phyloP scores from a whole-genome alignment of 2,797 vertebrate species.

The Lophotriccus pileatus region DNA sequence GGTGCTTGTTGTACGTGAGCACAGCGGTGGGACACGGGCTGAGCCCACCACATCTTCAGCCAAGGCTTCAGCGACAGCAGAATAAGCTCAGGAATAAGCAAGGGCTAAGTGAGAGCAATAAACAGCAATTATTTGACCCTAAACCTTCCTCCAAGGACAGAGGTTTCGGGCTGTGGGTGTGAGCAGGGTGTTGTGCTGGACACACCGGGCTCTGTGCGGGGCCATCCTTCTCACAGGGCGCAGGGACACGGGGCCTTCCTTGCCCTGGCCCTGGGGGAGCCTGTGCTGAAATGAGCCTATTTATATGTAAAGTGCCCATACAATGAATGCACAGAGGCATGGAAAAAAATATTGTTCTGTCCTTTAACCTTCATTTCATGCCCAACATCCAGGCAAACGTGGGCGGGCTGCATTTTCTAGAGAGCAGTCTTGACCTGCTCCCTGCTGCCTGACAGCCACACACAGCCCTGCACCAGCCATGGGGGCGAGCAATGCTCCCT shows the following conservation, averaged over 20 bases:
- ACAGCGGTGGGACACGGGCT: fast-evolving
- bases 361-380: not conserved
- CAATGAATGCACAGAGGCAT: not conserved
- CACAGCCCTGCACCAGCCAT: fast-evolving
- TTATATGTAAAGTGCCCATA: not conserved
- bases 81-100: not conserved
- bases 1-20: fast-evolving
- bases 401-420: fast-evolving
- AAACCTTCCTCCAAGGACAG: not conserved
- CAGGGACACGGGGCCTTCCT: fast-evolving
- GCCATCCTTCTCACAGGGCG: not conserved
- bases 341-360: not conserved
- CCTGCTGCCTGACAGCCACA: not conserved
- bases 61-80: not conserved
- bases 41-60: not conserved
- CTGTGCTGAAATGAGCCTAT: not conserved
- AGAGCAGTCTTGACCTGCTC: fast-evolving
- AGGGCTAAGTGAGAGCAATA: not conserved
- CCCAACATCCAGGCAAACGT: not conserved
- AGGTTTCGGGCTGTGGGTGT: not conserved
- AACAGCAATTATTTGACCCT: not conserved
- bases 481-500: fast-evolving
- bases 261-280: not conserved
- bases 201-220: not conserved
- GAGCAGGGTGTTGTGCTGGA: not conserved